phyloP scores from a whole-genome alignment of 2,113 vertebrate genomes.

The Urocitellus parryii region DNA sequence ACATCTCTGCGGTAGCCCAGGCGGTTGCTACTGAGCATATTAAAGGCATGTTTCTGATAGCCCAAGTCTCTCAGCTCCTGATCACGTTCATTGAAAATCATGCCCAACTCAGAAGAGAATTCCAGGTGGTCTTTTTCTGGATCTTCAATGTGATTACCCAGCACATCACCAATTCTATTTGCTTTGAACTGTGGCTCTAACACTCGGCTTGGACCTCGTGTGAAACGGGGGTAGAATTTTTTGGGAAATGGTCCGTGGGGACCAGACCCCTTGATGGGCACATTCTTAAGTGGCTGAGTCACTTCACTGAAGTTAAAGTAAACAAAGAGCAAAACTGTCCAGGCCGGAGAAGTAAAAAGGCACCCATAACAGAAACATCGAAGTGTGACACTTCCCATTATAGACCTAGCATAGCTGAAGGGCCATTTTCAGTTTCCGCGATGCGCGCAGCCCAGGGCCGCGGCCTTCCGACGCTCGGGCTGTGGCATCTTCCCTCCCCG shows the following conservation, averaged over 20 bases:
- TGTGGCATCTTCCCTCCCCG: too few relatives aligned
- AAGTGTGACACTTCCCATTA: slow-evolving; percentile 96
- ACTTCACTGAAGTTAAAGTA: slow-evolving; percentile 96
- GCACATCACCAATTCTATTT: slow-evolving; percentile 72
- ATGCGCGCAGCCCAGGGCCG: too few relatives aligned
- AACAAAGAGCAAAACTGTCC: slow-evolving; percentile 96
- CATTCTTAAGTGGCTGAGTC: slow-evolving; percentile 91
- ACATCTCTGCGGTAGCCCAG: slow-evolving; percentile 93
- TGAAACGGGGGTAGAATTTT: slow-evolving; percentile 91
- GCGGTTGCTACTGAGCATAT: slow-evolving; percentile 96
- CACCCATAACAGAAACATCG: slow-evolving; percentile 99
- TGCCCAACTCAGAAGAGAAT: slow-evolving; percentile 95
- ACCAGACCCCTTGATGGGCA: slow-evolving; percentile 92
- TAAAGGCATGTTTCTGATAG: slow-evolving; percentile 98
- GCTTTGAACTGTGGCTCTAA: slow-evolving; percentile 83
- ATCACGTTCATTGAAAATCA: slow-evolving; percentile 96
- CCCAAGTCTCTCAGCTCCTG: slow-evolving; percentile 95
- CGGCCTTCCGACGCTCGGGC: too few relatives aligned
- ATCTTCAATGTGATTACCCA: slow-evolving; percentile 82
- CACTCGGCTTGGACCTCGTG: slow-evolving; percentile 80
- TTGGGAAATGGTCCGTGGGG: slow-evolving; percentile 87
- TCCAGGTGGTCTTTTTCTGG: slow-evolving; percentile 82
- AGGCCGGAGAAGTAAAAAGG: slow-evolving; percentile 95
- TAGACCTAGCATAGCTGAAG: slow-evolving; percentile 90
- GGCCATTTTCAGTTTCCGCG: slow-evolving; percentile 89